Conservation (phyloP, 2,888 invertebrate genomes). For the Athrips mouffetella region DNA sequence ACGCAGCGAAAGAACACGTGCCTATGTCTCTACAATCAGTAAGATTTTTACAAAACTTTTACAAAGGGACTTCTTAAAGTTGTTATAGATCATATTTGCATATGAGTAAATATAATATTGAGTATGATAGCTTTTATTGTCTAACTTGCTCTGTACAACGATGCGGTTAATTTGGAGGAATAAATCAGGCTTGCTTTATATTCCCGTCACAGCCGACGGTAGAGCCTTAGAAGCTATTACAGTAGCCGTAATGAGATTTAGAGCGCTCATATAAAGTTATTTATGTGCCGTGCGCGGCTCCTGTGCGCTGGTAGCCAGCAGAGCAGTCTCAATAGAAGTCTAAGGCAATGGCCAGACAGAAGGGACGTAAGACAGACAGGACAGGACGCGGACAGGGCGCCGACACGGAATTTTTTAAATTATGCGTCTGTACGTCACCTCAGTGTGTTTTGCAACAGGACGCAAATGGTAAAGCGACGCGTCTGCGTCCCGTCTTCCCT, state of each 20-base stretch:
- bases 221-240: conserved; percentile 70
- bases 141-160: conserved; percentile 39
- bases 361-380: too few species aligned
- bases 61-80: conserved; percentile 38
- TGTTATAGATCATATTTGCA: conserved; percentile 38
- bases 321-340: conserved; percentile 30
- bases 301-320: conserved; percentile 31
- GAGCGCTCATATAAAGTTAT: conserved; percentile 74
- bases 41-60: conserved; percentile 45
- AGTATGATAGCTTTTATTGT: conserved; percentile 26
- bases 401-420: too few species aligned
- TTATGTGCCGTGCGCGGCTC: conserved; percentile 61
- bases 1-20: conserved; percentile 30
- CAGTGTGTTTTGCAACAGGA: too few species aligned
- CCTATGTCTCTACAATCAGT: conserved; percentile 36
- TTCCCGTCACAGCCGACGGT: conserved; percentile 68
- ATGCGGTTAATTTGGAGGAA: conserved; percentile 59
- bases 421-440: too few species aligned
- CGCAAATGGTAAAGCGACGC: too few species aligned
- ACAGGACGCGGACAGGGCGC: too few species aligned
- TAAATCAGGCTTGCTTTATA: conserved; percentile 70
- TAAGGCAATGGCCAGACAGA: too few species aligned
- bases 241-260: conserved; percentile 72
- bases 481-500: too few species aligned
- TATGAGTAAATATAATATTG: too few species aligned